Conservation (phyloP, 2,888 invertebrate species). For the Lithophane semibrunnea region DNA sequence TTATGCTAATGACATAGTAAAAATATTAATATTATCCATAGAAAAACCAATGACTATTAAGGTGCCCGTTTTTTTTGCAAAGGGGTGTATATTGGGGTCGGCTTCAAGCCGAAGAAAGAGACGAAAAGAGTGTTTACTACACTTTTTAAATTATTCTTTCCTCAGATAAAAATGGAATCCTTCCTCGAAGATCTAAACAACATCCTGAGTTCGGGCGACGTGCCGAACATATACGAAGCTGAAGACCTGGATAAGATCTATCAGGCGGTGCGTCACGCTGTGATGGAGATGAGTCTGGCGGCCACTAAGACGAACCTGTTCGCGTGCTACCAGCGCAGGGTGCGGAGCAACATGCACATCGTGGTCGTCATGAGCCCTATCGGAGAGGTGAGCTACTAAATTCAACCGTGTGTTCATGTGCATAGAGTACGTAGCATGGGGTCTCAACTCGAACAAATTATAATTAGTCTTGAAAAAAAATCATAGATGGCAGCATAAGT, state of each 20-base stretch:
- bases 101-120: no score
- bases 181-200: constrained; percentile 97
- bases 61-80: no score
- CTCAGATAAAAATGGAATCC: constrained; percentile 95
- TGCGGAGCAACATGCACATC: constrained; percentile 95
- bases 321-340: constrained; percentile 94
- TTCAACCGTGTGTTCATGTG: background rate
- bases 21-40: no score
- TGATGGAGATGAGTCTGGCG: constrained; percentile 93
- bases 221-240: constrained; percentile 96
- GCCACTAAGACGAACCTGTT: constrained; percentile 96
- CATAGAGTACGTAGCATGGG: no score
- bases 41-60: no score
- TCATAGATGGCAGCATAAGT: no score
- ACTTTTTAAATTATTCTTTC: background rate
- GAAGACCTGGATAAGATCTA: constrained; percentile 95
- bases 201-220: constrained; percentile 96
- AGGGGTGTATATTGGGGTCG: background rate
- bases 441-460: no score
- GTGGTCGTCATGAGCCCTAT: constrained; percentile 95
- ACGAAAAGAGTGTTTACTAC: background rate
- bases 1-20: no score
- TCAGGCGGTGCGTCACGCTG: constrained; percentile 93
- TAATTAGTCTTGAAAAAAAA: no score
- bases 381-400: constrained; percentile 91